These are phyloP conservation scores for Notiomystis cincta DNA, from an alignment of 2,113 vertebrate genomes.

Conservation along the genomic window DNA sequence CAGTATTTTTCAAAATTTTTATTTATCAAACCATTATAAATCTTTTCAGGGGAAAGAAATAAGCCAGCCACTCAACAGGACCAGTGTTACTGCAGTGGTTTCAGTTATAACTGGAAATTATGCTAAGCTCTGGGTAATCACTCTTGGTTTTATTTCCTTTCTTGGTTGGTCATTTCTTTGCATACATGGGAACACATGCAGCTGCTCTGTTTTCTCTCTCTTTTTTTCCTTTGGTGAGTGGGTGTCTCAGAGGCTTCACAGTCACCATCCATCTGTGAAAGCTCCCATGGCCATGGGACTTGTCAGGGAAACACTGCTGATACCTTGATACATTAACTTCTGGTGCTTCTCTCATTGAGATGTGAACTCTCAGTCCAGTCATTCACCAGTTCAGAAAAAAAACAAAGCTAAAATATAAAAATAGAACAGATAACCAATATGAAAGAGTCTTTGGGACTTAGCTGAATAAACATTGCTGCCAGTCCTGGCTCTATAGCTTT, in stretches of 20 bases:
- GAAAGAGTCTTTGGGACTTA: not conserved
- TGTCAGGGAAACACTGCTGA: not conserved
- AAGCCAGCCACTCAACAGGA: rapidly evolving
- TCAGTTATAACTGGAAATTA: not conserved
- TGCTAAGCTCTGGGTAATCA: not conserved
- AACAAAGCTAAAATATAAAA: not conserved
- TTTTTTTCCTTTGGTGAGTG: not conserved
- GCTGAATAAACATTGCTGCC: not conserved
- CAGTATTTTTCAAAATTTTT: not conserved
- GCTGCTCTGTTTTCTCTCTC: not conserved
- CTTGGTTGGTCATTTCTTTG: not conserved
- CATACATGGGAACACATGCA: not conserved
- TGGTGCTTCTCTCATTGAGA: not conserved
- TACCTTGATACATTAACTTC: not conserved
- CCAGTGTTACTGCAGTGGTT: not conserved
- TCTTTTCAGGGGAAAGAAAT: not conserved
- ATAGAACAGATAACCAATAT: not conserved
- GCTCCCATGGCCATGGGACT: not conserved
- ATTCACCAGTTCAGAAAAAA: not conserved
- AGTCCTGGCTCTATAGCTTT: not conserved
- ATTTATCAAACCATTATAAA: not conserved
- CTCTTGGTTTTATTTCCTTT: not conserved
- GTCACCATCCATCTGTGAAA: not conserved
- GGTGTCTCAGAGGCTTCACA: not conserved
- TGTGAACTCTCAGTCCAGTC: not conserved